Base-by-base conservation (phyloP, 2,888 invertebrate species). In the Ernsta delagoae region DNA sequence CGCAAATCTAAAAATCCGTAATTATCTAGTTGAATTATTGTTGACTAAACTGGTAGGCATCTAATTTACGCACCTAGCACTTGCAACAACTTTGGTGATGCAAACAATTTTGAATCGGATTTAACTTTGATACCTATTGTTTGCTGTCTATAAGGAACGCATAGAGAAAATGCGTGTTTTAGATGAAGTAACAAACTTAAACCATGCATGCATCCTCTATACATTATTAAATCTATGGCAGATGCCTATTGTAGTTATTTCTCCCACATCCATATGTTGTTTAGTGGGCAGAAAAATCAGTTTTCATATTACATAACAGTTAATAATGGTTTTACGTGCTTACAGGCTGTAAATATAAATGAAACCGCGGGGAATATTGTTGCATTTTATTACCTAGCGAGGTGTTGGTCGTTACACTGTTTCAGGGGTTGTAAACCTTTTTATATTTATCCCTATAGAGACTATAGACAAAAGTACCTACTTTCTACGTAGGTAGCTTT, bases 321-420 rank as follows among this genome's bases (percentile, higher is more conserved):
- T 66, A 66, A 66, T 66, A 66, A 66, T 59, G 59, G 50, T 34
- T 59, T 66, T 61, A 67, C 66, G 66, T 67, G 66, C 66, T 54
- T 60, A 16, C 53, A 60, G 66, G 66, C 60, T 67, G 66, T 67
- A 67, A 67, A 67, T 67, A 67, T 67, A 67, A 67, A 67, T 60
- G 66, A 60, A 54, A 54, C 60, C 8, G 54, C 31, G 36, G 66
- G 59, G 16, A 54, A 67, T 66, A 67, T 60, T 60, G 66, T 60
- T 54, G 59, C 54, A 4, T 24, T 66, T 66, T 66, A 66, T 66
- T 66, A 43, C 66, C 11, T 39, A 34, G 45, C 56, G 41, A 60
- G 60, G 66, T 60, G 66, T 66, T 60, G 54, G 39, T 39, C 34
- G 59, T 57, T 43, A 56, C 43, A 39, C 36, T 24, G 59, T 5